Base-by-base conservation (phyloP, 2,797 vertebrate genomes). In the Hippocampus kuda region DNA sequence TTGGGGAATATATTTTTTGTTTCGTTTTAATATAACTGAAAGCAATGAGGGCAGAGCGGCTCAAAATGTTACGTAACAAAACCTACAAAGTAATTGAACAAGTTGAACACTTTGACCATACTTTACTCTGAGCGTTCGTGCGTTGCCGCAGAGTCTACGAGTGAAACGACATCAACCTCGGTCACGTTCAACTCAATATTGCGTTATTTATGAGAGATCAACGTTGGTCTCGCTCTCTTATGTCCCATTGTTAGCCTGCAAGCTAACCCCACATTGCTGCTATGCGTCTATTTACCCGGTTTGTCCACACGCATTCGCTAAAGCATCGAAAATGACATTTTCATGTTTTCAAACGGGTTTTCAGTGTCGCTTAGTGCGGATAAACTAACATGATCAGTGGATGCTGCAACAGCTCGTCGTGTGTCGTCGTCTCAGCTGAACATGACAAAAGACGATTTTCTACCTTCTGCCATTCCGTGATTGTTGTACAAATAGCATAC, bases 181-280 rank as follows among this genome's bases (percentile, higher is more conserved):
- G 16, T 48, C 15, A 44, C 13, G 53, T 56, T 22, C 24, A 56
- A 24, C 5, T n/a, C 1, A 13, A 67, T n/a, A 38, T 15, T 22
- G 20, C 49, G 18, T 26, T 53, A 42, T 72, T 65, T 70, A 63
- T 26, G 10, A 69, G 41, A 71, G 68, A 5, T 9, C 44, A 59
- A n/a, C 61, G n/a, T 61, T 59, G 24, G 59, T 61, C 30, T 61
- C 26, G 15, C 16, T 9, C 79, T 78, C 75, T 67, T 67, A 51
- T 56, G 77, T 61, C 77, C 85, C 83, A 89, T 89, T 90, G 88
- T 89, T 88, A 90, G 88, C 88, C 5, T 53, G 46, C 41, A 20
- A 66, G 79, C 83, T 86, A 87, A 51, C 79, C 18, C 67, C 64
- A 75, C 38, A 65, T 27, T 65, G 67, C 59, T 41, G 62, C 68